Percentiles rank a stretch among this genome's conserved stretches.
phyloP scores from a whole-genome alignment of 64 coral and sea anemone species.

The Stichodactyla mertensii region DNA sequence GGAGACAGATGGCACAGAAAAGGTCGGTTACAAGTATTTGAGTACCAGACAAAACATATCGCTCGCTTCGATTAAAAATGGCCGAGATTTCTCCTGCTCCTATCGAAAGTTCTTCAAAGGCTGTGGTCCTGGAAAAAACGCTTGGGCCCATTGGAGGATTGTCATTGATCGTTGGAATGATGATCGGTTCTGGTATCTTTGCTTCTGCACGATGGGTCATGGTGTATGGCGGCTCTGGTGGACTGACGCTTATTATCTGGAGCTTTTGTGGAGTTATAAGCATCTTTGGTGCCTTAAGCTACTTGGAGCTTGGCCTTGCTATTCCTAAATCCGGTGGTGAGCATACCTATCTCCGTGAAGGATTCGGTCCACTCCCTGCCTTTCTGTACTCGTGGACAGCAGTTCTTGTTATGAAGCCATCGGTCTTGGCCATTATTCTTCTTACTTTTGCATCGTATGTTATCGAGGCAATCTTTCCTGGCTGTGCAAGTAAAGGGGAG shows the following conservation, averaged over 20 bases:
- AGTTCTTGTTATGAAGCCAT: constrained; percentile 78
- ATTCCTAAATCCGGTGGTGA: constrained; percentile 73
- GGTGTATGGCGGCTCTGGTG: constrained; percentile 47
- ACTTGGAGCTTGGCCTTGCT: constrained; percentile 75
- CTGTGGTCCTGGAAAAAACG: not conserved
- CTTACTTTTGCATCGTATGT: constrained; percentile 87
- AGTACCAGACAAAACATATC: too few relatives aligned
- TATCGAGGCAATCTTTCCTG: constrained; percentile 83
- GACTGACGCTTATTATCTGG: constrained; percentile 70
- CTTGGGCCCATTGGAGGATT: constrained; percentile 62
- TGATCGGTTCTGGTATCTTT: constrained; percentile 97
- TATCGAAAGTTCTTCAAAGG: too few relatives aligned
- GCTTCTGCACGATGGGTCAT: constrained; percentile 87
- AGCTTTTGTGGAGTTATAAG: constrained; percentile 55
- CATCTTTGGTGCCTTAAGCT: constrained; percentile 79
- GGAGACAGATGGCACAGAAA: too few relatives aligned
- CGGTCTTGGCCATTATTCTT: constrained; percentile 72
- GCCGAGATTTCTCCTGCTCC: not conserved
- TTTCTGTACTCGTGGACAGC: constrained; percentile 88
- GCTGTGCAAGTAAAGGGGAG: constrained; percentile 47
- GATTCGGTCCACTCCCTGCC: constrained; percentile 57
- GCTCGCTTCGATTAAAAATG: not conserved
- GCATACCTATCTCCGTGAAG: constrained; percentile 56
- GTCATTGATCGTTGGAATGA: constrained; percentile 75
- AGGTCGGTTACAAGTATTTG: too few relatives aligned